phyloP scores from a whole-genome alignment of 1,140 invertebrate genomes.

The Neodiprion fabricii region DNA sequence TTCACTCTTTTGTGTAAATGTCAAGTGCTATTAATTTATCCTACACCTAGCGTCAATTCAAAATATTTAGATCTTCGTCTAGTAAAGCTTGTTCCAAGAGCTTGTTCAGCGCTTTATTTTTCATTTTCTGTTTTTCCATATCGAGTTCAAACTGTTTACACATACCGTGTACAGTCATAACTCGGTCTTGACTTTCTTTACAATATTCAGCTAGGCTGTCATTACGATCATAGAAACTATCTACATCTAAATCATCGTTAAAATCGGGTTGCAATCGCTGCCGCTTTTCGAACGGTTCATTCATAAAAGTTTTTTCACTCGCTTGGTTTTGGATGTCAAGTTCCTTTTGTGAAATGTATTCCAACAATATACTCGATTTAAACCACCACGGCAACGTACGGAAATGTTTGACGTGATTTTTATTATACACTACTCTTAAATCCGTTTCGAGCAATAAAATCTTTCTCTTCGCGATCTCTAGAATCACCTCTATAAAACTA shows the following conservation, averaged over 20 bases:
- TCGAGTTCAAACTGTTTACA: conserved; percentile 38
- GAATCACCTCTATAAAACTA: conserved; percentile 47
- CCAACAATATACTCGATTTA: conserved; percentile 44
- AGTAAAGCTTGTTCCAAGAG: conserved; percentile 44
- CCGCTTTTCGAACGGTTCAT: conserved; percentile 31
- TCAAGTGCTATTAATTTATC: too few relatives aligned
- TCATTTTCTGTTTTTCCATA: conserved; percentile 41
- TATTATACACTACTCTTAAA: conserved; percentile 52
- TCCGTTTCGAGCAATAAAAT: conserved; percentile 37
- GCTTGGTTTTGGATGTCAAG: neutral
- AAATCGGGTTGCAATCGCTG: conserved; percentile 22
- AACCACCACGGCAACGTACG: conserved; percentile 56
- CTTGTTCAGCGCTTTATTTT: conserved; percentile 39
- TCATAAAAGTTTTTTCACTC: conserved; percentile 10
- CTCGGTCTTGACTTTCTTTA: conserved; percentile 26
- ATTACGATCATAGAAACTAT: conserved; percentile 25
- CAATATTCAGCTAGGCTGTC: conserved; percentile 31
- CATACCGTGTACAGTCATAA: conserved; percentile 32
- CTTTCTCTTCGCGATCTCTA: conserved; percentile 49
- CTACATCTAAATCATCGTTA: conserved; percentile 23
- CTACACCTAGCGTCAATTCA: neutral
- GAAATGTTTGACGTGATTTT: conserved; percentile 51
- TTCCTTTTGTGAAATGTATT: conserved; percentile 27
- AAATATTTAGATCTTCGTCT: conserved; percentile 22
- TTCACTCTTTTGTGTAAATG: too few relatives aligned